Base-by-base conservation (phyloP, 2,113 vertebrate genomes). In the Calidris pugnax region DNA sequence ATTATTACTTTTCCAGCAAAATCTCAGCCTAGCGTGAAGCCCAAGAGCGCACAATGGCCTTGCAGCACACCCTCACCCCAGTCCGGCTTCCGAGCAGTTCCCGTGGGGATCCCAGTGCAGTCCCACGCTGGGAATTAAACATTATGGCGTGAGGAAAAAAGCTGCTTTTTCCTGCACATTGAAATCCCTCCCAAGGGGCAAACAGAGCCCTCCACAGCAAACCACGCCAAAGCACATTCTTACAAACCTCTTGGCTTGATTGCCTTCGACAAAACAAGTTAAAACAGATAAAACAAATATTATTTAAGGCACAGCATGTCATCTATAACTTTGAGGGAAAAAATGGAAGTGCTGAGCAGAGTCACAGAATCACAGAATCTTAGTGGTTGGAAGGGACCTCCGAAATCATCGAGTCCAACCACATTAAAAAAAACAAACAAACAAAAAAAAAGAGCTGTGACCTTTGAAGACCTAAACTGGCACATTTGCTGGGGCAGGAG, bases 51-150 rank as follows among this genome's bases (percentile, higher is more conserved):
- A 6, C 12, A 4, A 0, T 1, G 12, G 1, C 80, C 77, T 33
- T 8, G 57, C 39, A 43, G 68, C 6, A 13, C 37, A 12, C 18
- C 7, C 0, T 16, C 45, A 27, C n/a, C 15, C 1, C 0, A 9
- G 14, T 2, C 45, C 2, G 6, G 12, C 53, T 30, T 7, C 3
- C 24, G 13, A 50, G 62, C 7, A 14, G 19, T 19, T 9, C 12
- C 45, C 2, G 1, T 2, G 20, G 0, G 2, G 15, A 26, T 33
- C 57, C 12, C 22, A 3, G 5, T 0, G 26, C 10, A 2, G 15
- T 17, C 53, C 53, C 33, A 3, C 11, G 0, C 23, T 3, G 20
- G 68, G 75, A 66, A 45, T 14, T 4, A 12, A 33, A 30, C 6
- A 2, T 13, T 2, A 7, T 2, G 4, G 33, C 13, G 5, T 1